Evolutionary conservation across 2,797 vertebrate species (phyloP), one percentile per base, ranked within the genome.

Genomic region (Anniella stebbinsi): DNA sequence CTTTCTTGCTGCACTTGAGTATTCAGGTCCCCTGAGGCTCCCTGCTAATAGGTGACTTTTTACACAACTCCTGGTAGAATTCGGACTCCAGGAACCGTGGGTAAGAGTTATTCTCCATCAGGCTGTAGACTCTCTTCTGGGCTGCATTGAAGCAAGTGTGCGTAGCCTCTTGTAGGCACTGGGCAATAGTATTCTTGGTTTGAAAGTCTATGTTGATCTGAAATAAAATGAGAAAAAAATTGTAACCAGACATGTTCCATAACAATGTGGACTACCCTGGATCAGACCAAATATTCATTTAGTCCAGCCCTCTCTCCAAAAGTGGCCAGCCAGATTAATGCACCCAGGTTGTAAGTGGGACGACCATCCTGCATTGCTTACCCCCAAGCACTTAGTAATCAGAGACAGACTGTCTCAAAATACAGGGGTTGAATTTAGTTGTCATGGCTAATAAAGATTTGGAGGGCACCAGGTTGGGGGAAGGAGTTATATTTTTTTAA

Each of bases 71-170:
- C 91, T 96, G 97, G 95, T 98, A 99, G 96, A 99, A 97, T 72
- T 98, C 97, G 0, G 98, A 99, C 87, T 97, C 97, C 93, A 99
- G 96, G 88, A 99, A 99, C 0, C 98, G 97, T 0, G 98, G 98
- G 84, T 99, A 99, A 4, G 98, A 97, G 95, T 99, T 98, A 93
- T 98, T 98, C 93, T 99, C 98, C 98, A 99, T 99, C 81, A 99
- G 94, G 93, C 97, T 98, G 96, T 98, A 98, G 8, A 98, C 97
- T 87, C 98, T 98, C 85, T 95, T 97, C 96, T 99, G 98, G 0
- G 98, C 99, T 0, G 92, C 96, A 3, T 93, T 96, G 94, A 99
- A 99, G 94, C 97, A 98, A 2, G 95, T 97, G 1, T 95, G 94
- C 0, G 96, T 98, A 82, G 98, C 98, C 6, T 97, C 96, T 73